Base-by-base conservation (phyloP, 2,888 invertebrate genomes). In the Lamellibrachia columna region DNA sequence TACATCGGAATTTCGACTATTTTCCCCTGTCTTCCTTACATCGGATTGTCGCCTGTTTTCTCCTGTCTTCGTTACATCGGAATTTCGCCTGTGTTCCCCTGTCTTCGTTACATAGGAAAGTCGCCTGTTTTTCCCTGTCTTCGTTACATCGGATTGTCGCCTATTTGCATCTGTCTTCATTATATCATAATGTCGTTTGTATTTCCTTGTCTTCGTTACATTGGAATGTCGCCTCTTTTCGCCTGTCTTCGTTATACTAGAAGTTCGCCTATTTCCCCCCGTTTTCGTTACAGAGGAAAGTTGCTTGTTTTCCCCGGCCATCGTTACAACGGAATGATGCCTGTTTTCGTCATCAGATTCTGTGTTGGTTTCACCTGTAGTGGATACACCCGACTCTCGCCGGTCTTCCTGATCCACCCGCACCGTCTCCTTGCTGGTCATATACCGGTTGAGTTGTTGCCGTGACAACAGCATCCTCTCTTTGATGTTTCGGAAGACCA, bases 401-500 rank as follows among this genome's bases (percentile, higher is more conserved):
- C 22, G 6, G 75, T 22, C 75, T 15, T 6, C 22, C 75, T 6
- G n/a, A 6, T 6, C 22, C 22, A n/a, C 6, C 75, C 22, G 22
- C 1, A 6, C 75, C 75, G 22, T 22, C 22, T 22, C 75, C 75
- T 4, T 75, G 75, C 75, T 22, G 6, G 15, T 75, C 75, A 22
- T 75, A n/a, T 22, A 75, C 22, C 22, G 11, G 75, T 75, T n/a
- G 22, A 75, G 75, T n/a, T 75, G 75, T 22, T 75, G 11, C 75
- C 75, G 75, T n/a, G 75, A 75, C 15, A 75, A n/a, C 75, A 75
- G 6, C 75, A 75, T 75, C 4, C 75, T 15, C 75, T 75, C 75
- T n/a, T 75, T 75, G 75, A 75, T 22, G 75, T 75, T 75, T 15
- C 75, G 92, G 91, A 95, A 95, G 52, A 95, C 92, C 91, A 95